Evolutionary conservation across 2,797 vertebrate genomes (phyloP), one percentile per base, ranked within the genome.

Genomic region (Nannoperca obscura): DNA sequence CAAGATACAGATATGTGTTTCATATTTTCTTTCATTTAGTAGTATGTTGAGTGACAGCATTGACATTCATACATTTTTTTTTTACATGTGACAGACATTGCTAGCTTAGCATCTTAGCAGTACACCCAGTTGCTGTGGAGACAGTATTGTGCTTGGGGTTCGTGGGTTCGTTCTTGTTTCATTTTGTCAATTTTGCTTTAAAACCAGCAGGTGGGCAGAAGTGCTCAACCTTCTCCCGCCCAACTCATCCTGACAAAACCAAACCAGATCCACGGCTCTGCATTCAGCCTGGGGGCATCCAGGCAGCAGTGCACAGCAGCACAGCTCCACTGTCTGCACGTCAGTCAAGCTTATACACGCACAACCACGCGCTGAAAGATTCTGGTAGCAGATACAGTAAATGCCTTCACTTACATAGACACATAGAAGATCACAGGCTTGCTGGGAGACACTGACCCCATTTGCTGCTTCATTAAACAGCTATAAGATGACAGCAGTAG

Each of bases 391-490:
- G 50, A 82, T 73, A 47, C 44, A 71, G 66, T 75, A 32, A 78
- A 72, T 61, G 58, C 22, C 65, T 49, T 74, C 67, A 52, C 60
- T 58, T n/a, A 47, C 47, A 20, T 17, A 52, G 36, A 74, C 59
- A 65, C 54, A 66, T 13, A 19, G 46, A 54, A 38, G 22, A 71
- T 67, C 66, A 55, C 62, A 76, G 47, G 14, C 80, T 46, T 46
- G 13, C 44, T 19, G 17, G 17, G 44, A 46, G 44, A 73, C 63
- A 53, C 54, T 62, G 76, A 84, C 66, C 74, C 50, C 30, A 76
- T 88, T 82, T 85, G 47, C 77, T 40, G 77, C 71, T 62, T 87
- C 81, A 83, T 86, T 82, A 61, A 74, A 80, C 79, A 75, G 24
- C 64, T 81, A 12, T 36, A 74, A 71, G 70, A 47, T 40, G 77